Evolutionary conservation across 2,888 invertebrate species (phyloP), one percentile per base, ranked within the genome.

Genomic region (Leptopterna dolabrata): DNA sequence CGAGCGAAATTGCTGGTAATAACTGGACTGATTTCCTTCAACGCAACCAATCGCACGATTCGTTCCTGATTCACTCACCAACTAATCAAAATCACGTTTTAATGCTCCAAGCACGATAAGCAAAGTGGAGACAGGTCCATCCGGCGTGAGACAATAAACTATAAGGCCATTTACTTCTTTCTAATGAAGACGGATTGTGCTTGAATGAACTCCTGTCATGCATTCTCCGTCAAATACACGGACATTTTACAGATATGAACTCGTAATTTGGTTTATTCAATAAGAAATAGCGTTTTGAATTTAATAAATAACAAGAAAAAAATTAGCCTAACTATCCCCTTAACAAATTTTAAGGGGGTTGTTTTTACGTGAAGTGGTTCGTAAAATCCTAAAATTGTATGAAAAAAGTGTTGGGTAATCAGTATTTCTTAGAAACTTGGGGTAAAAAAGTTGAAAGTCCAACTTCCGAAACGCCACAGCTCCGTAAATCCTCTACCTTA

Each of bases 1-100:
- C 78, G 45, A 47, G 78, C 45, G 19, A 78, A 78, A 78, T 78
- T 78, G 78, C 78, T 27, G 45, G 43, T 78, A 78, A 78, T 78
- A 78, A 13, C 78, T 27, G 45, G 76, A 76, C 78, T 43, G 45
- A 78, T 78, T 78, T 45, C 43, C 78, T 45, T 27, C 78, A 76
- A 76, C 76, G 16, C 30, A 76, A 76, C 76, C 36, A n/a, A 76
- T 76, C 76, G 36, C n/a, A 36, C 16, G 7, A 78, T 78, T 45
- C 45, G 78, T 47, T 45, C 78, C 43, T 11, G 27, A 78, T 78
- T 43, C 16, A 43, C 24, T 43, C 45, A 19, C 27, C 24, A 19
- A 24, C 63, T 24, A 24, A 63, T 63, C 24, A 63, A 63, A 63
- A 63, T 24, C 63, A 24, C 63, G 24, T 63, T 63, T 24, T 63